Percentiles rank a stretch among this genome's conserved stretches.
phyloP scores from a whole-genome alignment of 1,140 invertebrate genomes.

The Ooceraea biroi region DNA sequence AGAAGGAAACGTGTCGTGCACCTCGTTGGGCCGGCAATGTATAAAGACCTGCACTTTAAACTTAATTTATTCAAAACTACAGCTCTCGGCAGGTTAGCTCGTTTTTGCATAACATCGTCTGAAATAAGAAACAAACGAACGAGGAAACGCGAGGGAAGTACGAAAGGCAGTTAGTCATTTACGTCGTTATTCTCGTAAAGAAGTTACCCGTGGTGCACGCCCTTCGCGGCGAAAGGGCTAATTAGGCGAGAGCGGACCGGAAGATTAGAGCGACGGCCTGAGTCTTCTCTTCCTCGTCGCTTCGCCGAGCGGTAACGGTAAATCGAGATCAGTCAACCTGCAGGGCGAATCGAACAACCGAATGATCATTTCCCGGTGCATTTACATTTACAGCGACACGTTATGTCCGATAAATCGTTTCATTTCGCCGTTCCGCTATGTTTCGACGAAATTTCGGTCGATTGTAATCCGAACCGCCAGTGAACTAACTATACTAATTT shows the following conservation, averaged over 20 bases:
- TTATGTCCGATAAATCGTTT: not conserved
- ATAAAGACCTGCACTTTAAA: slow-evolving; percentile 12
- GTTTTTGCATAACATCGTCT: slow-evolving; percentile 19
- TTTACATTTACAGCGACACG: slow-evolving; percentile 32
- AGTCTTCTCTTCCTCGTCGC: slow-evolving; percentile 2
- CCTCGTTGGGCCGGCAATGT: not conserved
- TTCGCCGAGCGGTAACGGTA: slow-evolving; percentile 64
- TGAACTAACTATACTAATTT: too few species aligned
- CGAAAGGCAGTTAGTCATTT: slow-evolving; percentile 24
- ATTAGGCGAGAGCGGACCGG: slow-evolving; percentile 66
- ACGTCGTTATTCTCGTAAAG: slow-evolving; percentile 42
- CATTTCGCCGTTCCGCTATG: not conserved
- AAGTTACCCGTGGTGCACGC: slow-evolving; percentile 42
- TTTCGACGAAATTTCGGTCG: not conserved
- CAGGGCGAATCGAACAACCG: slow-evolving; percentile 36
- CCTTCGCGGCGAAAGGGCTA: slow-evolving; percentile 52
- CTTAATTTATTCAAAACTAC: slow-evolving; percentile 33
- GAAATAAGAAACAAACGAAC: slow-evolving; percentile 19
- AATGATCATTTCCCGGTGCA: not conserved
- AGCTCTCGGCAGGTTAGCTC: not conserved
- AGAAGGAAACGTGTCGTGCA: not conserved
- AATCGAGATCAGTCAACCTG: slow-evolving; percentile 61
- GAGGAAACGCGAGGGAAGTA: slow-evolving; percentile 3
- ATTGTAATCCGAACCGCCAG: not conserved
- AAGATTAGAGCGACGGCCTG: slow-evolving; percentile 63